Conservation (phyloP, 2,797 vertebrate species). For the Synaphobranchus kaupii region DNA sequence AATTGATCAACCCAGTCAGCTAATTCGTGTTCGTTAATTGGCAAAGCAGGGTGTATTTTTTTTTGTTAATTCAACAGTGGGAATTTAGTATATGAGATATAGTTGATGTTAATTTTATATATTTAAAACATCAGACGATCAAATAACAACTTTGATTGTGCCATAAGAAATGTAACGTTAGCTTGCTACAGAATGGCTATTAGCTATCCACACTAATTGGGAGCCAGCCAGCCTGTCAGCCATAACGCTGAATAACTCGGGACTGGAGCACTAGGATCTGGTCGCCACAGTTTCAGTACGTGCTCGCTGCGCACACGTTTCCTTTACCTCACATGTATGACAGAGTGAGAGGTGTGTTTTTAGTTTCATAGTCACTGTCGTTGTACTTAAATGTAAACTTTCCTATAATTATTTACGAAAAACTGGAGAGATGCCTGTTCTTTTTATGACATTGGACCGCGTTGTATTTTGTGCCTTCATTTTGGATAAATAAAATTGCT, state of each 20-base stretch:
- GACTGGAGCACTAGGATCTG: not conserved
- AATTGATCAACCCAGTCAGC: constrained; percentile 73
- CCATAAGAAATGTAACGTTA: not conserved
- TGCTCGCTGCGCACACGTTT: not conserved
- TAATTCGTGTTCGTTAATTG: constrained; percentile 78
- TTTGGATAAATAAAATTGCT: not conserved
- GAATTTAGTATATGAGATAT: not conserved
- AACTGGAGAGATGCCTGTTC: not conserved
- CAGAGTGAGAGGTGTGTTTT: not conserved
- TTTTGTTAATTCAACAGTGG: constrained; percentile 30
- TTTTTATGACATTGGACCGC: not conserved
- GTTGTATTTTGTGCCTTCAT: not conserved
- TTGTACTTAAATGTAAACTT: not conserved
- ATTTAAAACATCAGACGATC: not conserved
- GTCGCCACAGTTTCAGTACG: not conserved
- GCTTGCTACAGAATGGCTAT: constrained; percentile 12
- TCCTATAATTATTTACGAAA: not conserved
- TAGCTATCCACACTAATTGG: constrained; percentile 17
- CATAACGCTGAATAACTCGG: constrained; percentile 20
- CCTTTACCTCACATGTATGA: not conserved
- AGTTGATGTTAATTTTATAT: not conserved
- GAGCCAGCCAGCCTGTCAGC: constrained; percentile 15
- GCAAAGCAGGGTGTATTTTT: constrained; percentile 19
- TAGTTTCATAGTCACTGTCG: not conserved
- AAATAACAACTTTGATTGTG: constrained; percentile 3